Evolutionary conservation across 2,113 vertebrate genomes (phyloP).

Genomic region (Actinemys pallida): DNA sequence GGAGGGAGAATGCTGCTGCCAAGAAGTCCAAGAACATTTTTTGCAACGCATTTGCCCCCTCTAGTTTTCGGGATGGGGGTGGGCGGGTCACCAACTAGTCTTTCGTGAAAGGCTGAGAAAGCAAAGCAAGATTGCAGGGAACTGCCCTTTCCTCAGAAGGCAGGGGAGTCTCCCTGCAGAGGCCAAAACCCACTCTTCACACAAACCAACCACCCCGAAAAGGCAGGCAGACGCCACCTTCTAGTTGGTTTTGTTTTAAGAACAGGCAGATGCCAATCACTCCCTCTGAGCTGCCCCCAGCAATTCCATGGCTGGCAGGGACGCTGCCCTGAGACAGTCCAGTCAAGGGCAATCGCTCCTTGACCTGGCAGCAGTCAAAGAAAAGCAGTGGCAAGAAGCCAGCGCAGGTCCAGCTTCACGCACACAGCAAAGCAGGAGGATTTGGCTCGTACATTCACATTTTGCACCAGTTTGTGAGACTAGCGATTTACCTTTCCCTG

Average conservation of each 20-base stretch:
- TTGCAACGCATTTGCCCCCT: background rate
- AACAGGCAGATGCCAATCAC: background rate
- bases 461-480: background rate
- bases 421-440: background rate
- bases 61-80: rapidly evolving
- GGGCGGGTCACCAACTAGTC: background rate
- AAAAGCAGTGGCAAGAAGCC: background rate
- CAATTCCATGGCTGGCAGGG: background rate
- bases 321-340: background rate
- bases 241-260: background rate
- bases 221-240: background rate
- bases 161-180: background rate
- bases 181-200: background rate
- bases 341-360: background rate
- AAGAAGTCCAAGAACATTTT: background rate
- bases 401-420: background rate
- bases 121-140: rapidly evolving
- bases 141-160: background rate
- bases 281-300: background rate
- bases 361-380: background rate
- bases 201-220: background rate
- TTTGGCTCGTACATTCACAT: background rate
- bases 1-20: constrained; percentile 25
- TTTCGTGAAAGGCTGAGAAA: background rate
- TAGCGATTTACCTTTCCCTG: background rate